phyloP scores from a whole-genome alignment of 1,140 invertebrate species.

The Bemisia tabaci region DNA sequence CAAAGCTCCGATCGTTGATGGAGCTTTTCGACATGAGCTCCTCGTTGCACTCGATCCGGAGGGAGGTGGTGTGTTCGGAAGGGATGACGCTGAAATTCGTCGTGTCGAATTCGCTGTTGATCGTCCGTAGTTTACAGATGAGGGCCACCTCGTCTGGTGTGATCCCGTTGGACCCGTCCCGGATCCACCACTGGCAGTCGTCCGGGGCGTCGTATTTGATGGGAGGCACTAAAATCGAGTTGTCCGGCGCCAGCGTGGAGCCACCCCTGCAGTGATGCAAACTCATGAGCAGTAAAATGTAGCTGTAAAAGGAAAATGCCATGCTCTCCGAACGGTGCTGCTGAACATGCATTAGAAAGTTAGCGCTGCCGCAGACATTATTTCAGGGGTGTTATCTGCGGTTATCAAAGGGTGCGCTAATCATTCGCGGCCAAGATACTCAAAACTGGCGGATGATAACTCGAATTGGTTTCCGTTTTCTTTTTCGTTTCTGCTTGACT shows the following conservation, averaged over 20 bases:
- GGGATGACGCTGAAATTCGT: conserved; percentile 77
- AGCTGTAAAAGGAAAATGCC: not conserved
- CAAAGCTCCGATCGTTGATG: conserved; percentile 60
- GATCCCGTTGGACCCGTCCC: conserved; percentile 17
- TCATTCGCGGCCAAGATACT: too few species aligned
- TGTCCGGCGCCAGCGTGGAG: conserved; percentile 24
- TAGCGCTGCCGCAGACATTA: too few species aligned
- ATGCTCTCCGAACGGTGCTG: too few species aligned
- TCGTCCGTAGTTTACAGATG: conserved; percentile 60
- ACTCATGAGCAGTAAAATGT: not conserved
- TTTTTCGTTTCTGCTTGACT: not conserved
- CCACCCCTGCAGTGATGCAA: not conserved
- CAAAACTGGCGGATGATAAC: too few species aligned
- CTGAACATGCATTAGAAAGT: too few species aligned
- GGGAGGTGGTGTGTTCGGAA: conserved; percentile 62
- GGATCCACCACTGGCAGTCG: conserved; percentile 57
- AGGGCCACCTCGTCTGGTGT: conserved; percentile 51
- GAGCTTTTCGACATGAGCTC: conserved; percentile 54
- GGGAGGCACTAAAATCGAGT: conserved; percentile 34
- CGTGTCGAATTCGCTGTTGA: conserved; percentile 69
- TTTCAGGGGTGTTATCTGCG: too few species aligned
- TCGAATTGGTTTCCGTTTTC: not conserved
- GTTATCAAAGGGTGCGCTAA: too few species aligned
- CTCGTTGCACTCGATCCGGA: conserved; percentile 63
- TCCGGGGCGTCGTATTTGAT: conserved; percentile 65